Evolutionary conservation across 2,797 vertebrate genomes (phyloP).

Genomic region (Crypturellus tataupa): DNA sequence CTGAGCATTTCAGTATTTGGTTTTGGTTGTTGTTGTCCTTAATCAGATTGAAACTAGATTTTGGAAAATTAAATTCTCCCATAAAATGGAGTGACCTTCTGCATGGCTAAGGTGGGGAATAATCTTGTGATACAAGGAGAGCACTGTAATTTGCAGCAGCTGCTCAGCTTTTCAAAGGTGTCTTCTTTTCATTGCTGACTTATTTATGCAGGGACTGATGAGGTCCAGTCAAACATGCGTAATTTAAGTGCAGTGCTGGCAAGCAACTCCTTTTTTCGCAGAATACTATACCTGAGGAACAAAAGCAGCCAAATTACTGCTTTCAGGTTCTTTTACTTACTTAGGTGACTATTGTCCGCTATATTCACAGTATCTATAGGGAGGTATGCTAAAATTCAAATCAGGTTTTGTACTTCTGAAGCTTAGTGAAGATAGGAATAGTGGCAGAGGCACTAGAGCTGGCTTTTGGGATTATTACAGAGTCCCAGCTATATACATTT

Average conservation of each 20-base stretch:
- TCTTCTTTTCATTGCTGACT: not conserved
- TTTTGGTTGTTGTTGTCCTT: slow-evolving; percentile 11
- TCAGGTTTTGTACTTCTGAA: not conserved
- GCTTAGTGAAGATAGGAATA: not conserved
- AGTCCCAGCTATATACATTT: not conserved
- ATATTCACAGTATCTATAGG: not conserved
- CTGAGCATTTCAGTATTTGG: slow-evolving; percentile 1
- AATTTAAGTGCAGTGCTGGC: not conserved
- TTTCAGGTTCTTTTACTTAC: not conserved
- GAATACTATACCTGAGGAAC: not conserved
- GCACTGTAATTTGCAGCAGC: slow-evolving; percentile 18
- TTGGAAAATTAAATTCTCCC: slow-evolving; percentile 1
- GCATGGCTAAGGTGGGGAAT: not conserved
- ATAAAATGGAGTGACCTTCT: slow-evolving; percentile 26
- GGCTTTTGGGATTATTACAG: not conserved
- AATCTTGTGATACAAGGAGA: slow-evolving; percentile 1
- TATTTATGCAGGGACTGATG: not conserved
- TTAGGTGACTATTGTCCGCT: not conserved
- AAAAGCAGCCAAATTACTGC: not conserved
- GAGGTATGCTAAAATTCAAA: not conserved
- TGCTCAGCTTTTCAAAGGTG: slow-evolving; percentile 19
- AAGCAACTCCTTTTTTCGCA: not conserved
- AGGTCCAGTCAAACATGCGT: not conserved
- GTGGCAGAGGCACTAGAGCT: not conserved
- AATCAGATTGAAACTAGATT: slow-evolving; percentile 42